Percentiles rank a stretch among this genome's conserved stretches.
Conservation (phyloP, 1,140 invertebrate species). For the Cydia pomonella region DNA sequence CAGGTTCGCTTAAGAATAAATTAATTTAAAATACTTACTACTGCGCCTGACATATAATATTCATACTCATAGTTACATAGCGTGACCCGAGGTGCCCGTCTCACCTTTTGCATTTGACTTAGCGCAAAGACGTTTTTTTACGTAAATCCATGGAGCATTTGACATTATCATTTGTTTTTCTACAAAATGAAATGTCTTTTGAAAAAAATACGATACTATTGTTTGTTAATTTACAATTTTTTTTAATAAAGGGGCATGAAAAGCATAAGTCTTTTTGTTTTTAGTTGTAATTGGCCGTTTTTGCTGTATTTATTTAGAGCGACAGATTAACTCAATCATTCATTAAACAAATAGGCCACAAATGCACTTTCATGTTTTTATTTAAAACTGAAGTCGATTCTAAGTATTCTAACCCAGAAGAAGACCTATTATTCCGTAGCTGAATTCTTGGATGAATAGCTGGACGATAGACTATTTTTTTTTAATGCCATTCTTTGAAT, state of each 20-base stretch:
- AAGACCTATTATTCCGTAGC: no score
- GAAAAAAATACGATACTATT: not conserved
- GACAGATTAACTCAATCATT: no score
- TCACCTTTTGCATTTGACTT: conserved; percentile 14
- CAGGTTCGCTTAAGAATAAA: not conserved
- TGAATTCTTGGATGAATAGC: no score
- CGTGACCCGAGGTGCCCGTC: not conserved
- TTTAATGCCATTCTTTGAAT: no score
- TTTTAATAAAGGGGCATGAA: not conserved
- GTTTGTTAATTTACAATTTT: not conserved
- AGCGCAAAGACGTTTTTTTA: conserved; percentile 13
- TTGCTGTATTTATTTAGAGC: no score
- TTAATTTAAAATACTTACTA: not conserved
- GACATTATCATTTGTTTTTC: conserved; percentile 2
- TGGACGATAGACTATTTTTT: no score
- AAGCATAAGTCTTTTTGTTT: no score
- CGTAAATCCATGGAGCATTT: not conserved
- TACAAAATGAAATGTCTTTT: not conserved
- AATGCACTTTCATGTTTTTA: no score
- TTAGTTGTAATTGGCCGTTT: no score
- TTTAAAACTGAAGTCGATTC: no score
- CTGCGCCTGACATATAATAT: not conserved
- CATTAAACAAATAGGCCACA: no score
- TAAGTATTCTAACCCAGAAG: no score
- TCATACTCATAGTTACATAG: not conserved